Conservation (phyloP, 2,113 vertebrate genomes). For the Dryoscopus gambensis region DNA sequence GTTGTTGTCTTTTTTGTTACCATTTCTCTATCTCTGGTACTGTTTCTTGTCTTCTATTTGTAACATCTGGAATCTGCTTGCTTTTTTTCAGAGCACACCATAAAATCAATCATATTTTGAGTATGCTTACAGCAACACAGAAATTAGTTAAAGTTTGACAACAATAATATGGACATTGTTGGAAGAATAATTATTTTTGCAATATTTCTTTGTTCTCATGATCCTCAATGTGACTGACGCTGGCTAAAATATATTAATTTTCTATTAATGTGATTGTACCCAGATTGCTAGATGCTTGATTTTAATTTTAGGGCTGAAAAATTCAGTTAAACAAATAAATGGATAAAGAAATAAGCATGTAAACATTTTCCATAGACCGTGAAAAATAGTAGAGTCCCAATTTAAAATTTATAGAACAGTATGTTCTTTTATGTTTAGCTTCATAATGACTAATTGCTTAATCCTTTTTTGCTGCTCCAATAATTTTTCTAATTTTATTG, state of each 20-base stretch:
- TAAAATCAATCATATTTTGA: background rate
- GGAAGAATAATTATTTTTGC: background rate
- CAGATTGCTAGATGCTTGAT: background rate
- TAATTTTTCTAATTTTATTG: background rate
- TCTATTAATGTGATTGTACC: background rate
- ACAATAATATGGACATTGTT: background rate
- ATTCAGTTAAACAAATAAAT: background rate
- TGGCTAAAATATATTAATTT: background rate
- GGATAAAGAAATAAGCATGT: background rate
- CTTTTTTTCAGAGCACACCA: background rate
- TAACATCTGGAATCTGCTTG: background rate
- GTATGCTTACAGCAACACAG: background rate
- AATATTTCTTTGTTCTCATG: background rate
- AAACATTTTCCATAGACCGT: background rate
- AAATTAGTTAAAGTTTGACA: background rate
- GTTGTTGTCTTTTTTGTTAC: background rate
- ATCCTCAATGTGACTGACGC: background rate
- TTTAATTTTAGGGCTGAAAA: background rate
- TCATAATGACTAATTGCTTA: constrained; percentile 4
- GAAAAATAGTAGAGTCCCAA: background rate
- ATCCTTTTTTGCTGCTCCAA: background rate
- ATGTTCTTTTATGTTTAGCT: background rate
- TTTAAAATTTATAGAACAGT: background rate
- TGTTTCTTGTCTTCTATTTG: background rate
- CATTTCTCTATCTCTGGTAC: background rate